Conservation (phyloP, 1,140 invertebrate species). For the Ips nitidus region DNA sequence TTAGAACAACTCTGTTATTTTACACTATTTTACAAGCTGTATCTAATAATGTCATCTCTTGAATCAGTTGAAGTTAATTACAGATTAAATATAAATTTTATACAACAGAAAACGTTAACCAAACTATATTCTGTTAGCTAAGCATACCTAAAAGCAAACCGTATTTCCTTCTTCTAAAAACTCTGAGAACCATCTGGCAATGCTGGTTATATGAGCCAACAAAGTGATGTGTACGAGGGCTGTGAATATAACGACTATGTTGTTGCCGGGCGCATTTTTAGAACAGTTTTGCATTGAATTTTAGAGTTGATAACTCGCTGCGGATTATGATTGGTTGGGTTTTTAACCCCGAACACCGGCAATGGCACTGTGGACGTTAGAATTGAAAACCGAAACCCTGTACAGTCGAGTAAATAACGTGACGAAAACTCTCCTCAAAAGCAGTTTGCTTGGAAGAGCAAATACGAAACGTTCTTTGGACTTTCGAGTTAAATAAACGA, state of each 20-base stretch:
- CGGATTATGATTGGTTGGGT: neutral
- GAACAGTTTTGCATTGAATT: constrained; percentile 5
- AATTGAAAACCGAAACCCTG: neutral
- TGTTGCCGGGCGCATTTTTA: constrained; percentile 20
- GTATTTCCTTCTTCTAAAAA: neutral
- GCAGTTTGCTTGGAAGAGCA: constrained; percentile 22
- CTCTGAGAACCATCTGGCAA: constrained; percentile 7
- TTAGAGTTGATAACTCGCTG: constrained; percentile 2
- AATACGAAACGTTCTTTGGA: constrained; percentile 25
- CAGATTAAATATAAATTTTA: too few species aligned
- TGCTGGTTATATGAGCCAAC: constrained; percentile 9
- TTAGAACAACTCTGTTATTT: neutral
- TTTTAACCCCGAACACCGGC: neutral
- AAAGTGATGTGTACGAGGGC: constrained; percentile 16
- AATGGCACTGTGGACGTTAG: neutral
- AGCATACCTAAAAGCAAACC: too few species aligned
- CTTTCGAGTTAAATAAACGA: constrained; percentile 23
- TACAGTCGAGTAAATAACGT: neutral
- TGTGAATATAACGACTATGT: constrained; percentile 17
- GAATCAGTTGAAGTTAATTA: too few species aligned
- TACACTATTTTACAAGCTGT: neutral
- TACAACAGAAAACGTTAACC: too few species aligned
- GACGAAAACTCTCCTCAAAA: constrained; percentile 18
- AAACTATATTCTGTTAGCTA: too few species aligned
- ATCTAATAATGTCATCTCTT: neutral